A percentile compares a stretch with the other conserved stretches of the same genome.
These are phyloP conservation scores for Furcifer pardalis DNA, from an alignment of 2,797 vertebrate genomes.

Conservation along the genomic window DNA sequence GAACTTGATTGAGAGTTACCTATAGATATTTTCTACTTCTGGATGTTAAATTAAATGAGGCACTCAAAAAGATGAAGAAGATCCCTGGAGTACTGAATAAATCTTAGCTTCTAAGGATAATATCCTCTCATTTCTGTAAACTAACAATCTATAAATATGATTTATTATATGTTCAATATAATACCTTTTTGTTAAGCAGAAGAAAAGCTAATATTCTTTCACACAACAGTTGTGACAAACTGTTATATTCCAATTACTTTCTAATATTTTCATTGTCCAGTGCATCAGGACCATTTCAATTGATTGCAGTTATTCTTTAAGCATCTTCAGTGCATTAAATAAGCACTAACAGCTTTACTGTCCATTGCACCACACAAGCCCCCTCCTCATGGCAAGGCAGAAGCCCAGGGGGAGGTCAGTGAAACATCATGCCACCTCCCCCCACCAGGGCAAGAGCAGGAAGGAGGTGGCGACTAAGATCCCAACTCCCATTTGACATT, in stretches of 20 bases:
- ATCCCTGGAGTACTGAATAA: slow-evolving; percentile 22
- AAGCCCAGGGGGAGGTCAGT: too few relatives aligned
- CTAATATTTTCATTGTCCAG: slow-evolving; percentile 30
- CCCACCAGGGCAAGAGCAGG: too few relatives aligned
- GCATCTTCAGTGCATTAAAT: slow-evolving; percentile 28
- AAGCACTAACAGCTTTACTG: background rate
- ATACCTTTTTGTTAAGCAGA: slow-evolving; percentile 37
- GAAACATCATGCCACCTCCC: too few relatives aligned
- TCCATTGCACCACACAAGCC: background rate
- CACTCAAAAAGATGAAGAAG: slow-evolving; percentile 54
- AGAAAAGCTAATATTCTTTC: slow-evolving; percentile 43
- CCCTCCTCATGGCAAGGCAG: too few relatives aligned
- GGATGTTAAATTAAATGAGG: slow-evolving; percentile 55
- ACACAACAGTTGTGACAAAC: slow-evolving; percentile 46
- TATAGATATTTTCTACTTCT: slow-evolving; percentile 48
- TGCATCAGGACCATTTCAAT: slow-evolving; percentile 44
- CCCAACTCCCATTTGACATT: too few relatives aligned
- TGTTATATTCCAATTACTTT: slow-evolving; percentile 51
- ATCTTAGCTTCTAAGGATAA: slow-evolving; percentile 50
- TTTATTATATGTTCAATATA: slow-evolving; percentile 58
- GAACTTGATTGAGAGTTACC: slow-evolving; percentile 55
- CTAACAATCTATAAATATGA: slow-evolving; percentile 46
- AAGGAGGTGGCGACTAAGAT: too few relatives aligned
- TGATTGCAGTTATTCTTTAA: slow-evolving; percentile 42
- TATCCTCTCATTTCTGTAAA: slow-evolving; percentile 52